Percentiles rank a stretch among this genome's conserved stretches.
Evolutionary conservation across 2,113 vertebrate species (phyloP).

Genomic region (Dromiciops gliroides): DNA sequence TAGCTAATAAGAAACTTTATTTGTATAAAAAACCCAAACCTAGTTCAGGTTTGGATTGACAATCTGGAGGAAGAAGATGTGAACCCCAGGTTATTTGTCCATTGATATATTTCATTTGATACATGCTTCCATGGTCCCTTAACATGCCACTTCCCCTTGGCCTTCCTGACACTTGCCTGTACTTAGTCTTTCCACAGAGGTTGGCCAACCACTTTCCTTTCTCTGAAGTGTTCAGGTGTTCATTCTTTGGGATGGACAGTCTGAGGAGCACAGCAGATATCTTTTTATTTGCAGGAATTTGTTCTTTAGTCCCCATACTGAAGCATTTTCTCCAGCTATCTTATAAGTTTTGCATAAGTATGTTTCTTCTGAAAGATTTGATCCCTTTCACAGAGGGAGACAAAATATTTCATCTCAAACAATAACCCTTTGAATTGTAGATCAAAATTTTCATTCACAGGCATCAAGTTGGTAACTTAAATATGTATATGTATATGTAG

Average conservation of each 20-base stretch:
- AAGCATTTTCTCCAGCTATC: background rate
- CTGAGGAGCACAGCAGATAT: background rate
- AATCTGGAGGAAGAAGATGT: background rate
- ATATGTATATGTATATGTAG: background rate
- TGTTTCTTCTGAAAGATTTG: slow-evolving; percentile 21
- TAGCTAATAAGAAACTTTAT: background rate
- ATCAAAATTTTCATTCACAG: background rate
- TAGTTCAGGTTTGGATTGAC: slow-evolving; percentile 6
- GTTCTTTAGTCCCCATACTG: slow-evolving; percentile 1
- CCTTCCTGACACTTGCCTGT: background rate
- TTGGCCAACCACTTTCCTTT: background rate
- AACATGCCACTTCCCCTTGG: background rate
- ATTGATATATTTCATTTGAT: background rate
- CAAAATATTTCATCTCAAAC: slow-evolving; percentile 18
- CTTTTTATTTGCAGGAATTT: slow-evolving; percentile 14
- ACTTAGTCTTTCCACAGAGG: background rate
- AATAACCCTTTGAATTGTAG: background rate
- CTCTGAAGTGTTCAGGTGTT: background rate
- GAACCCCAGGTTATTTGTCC: background rate
- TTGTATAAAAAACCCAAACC: slow-evolving; percentile 23
- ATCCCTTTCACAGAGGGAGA: slow-evolving; percentile 36
- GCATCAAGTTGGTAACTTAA: background rate
- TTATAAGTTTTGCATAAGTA: background rate
- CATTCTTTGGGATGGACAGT: background rate
- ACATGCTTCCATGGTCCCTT: background rate